A percentile compares a stretch with the other conserved stretches of the same genome.
These are phyloP conservation scores for Oreamnos americanus DNA, from an alignment of 2,113 vertebrate genomes.

Conservation along the genomic window DNA sequence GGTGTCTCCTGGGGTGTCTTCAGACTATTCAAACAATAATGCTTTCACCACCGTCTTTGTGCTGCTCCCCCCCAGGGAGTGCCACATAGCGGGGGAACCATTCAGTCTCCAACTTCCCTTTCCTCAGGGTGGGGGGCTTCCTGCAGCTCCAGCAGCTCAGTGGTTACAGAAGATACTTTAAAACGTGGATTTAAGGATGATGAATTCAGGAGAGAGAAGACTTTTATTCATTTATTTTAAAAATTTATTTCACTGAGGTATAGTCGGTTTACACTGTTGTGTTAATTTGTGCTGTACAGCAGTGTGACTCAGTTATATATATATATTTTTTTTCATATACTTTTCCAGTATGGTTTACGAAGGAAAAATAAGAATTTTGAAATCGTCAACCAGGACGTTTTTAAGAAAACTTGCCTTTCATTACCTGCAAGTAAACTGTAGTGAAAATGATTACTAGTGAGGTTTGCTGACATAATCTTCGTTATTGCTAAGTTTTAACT, in stretches of 20 bases:
- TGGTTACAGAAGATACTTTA: background rate
- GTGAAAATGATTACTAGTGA: background rate
- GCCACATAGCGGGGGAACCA: too few relatives aligned
- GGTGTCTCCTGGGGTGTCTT: background rate
- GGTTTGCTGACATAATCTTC: background rate
- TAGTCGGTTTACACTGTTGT: background rate
- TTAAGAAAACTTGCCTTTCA: background rate
- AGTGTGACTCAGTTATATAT: background rate
- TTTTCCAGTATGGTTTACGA: background rate
- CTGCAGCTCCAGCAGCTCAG: background rate
- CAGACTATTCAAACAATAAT: background rate
- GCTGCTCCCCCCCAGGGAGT: too few relatives aligned
- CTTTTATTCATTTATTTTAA: background rate
- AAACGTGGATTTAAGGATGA: background rate
- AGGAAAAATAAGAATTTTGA: background rate
- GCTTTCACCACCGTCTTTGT: background rate
- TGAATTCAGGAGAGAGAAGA: background rate
- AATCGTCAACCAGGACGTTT: accelerated
- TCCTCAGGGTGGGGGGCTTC: background rate
- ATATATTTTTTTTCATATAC: background rate
- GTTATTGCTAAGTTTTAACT: background rate
- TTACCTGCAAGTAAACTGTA: background rate
- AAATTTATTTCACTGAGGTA: background rate
- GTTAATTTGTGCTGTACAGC: background rate
- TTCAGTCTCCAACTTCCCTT: too few relatives aligned